Base-by-base conservation (phyloP, 2,113 vertebrate genomes). In the Orientallactaga bullata region DNA sequence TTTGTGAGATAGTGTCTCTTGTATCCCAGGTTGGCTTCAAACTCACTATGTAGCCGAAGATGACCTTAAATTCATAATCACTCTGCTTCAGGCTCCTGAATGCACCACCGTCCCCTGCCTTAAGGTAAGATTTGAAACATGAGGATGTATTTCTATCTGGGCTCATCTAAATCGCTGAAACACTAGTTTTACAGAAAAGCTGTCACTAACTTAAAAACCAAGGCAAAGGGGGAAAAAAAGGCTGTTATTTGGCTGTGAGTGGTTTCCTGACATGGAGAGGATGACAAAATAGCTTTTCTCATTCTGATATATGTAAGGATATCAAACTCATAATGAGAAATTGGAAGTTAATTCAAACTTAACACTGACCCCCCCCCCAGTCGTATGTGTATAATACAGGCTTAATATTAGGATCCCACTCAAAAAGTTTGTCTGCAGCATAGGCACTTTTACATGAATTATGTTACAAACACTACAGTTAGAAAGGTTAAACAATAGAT, bases 261-360 rank as follows among this genome's bases (percentile, higher is more conserved):
- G 20, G 16, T 61, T 90, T 83, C 37, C 74, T 80, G 72, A 89
- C 68, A 76, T 8, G 66, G 73, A 76, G 23, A 83, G 37, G 61
- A 80, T 55, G 35, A 63, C 5, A 76, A 28, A 69, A 51, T 4
- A 87, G 55, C 23, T 83, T 69, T 55, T 66, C 37, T 84, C 89
- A 61, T 32, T 37, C 11, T 89, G 79, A 63, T 79, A 86, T 86
- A 65, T 91, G 32, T 76, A 82, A 79, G 60, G 32, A 58, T 73
- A 76, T 66, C 47, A 79, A 81, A 65, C 79, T 81, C 80, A 90
- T 92, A 73, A 85, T 42, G 87, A 84, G 7, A 95, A 93, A 81
- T 84, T 84, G 23, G 76, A 95, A 90, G 21, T 82, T 23, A 74
- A 66, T 80, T 92, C 92, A 78, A 85, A 82, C 42, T 58, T 35